A percentile compares a stretch with the other conserved stretches of the same genome.
These are phyloP conservation scores for Pipistrellus kuhlii DNA, from an alignment of 2,797 vertebrate genomes.

Conservation along the genomic window DNA sequence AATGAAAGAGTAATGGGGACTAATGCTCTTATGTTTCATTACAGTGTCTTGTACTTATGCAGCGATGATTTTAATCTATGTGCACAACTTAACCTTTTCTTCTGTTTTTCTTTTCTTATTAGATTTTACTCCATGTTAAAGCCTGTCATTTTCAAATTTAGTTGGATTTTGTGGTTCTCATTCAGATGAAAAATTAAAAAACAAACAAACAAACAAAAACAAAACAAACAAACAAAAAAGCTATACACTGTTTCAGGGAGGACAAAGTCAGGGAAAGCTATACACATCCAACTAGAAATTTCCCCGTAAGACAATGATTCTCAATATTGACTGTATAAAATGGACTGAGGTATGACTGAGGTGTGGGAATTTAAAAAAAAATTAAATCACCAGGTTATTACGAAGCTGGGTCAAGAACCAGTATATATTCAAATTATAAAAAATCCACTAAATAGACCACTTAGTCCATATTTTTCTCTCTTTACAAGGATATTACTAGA, in stretches of 20 bases:
- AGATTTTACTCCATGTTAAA: neutral
- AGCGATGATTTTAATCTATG: neutral
- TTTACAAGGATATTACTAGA: neutral
- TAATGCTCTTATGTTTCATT: neutral
- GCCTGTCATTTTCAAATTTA: constrained; percentile 25
- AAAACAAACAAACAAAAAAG: neutral
- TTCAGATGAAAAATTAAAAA: neutral
- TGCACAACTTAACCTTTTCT: constrained; percentile 23
- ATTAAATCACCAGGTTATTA: neutral
- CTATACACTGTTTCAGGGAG: neutral
- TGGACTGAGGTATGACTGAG: neutral
- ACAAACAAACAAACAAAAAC: neutral
- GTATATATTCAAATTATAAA: neutral
- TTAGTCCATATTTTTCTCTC: neutral
- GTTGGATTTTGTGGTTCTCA: constrained; percentile 44
- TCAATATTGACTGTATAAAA: neutral
- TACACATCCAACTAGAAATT: neutral
- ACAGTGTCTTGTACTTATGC: neutral
- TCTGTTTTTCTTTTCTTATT: constrained; percentile 10
- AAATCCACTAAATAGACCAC: neutral
- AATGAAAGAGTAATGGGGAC: neutral
- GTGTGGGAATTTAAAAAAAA: neutral
- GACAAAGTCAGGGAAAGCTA: neutral
- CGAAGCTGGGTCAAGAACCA: neutral
- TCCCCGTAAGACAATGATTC: neutral